Percentiles rank a stretch among this genome's conserved stretches.
phyloP scores from a whole-genome alignment of 2,888 invertebrate genomes.

The Aleiodes leptofemur region DNA sequence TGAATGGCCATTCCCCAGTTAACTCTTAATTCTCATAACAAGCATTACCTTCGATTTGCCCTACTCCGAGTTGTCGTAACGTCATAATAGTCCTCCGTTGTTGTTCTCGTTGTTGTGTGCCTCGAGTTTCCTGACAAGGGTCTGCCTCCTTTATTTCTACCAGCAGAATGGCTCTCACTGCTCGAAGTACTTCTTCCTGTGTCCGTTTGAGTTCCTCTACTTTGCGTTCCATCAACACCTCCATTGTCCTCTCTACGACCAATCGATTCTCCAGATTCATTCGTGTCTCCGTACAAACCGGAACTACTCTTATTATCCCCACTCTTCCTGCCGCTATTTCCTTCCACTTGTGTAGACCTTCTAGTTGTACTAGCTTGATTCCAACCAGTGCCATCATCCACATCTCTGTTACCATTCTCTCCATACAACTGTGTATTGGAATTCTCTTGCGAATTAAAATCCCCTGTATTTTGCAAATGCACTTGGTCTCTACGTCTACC shows the following conservation, averaged over 20 bases:
- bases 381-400: not conserved
- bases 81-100: conserved; percentile 1
- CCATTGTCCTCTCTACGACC: too few relatives aligned
- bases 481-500: conserved; percentile 7
- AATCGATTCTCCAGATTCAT: too few relatives aligned
- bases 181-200: not conserved
- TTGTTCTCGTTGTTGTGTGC: conserved; percentile 2
- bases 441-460: conserved; percentile 9
- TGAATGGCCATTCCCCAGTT: not conserved
- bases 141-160: not conserved
- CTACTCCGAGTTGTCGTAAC: not conserved
- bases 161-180: not conserved
- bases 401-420: conserved; percentile 8
- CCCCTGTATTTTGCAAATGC: conserved; percentile 15
- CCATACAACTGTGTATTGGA: not conserved
- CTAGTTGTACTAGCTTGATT: not conserved
- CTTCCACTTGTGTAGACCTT: too few relatives aligned
- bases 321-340: not conserved
- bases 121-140: not conserved
- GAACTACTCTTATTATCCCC: not conserved
- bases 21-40: not conserved
- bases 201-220: not conserved
- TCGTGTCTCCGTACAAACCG: too few relatives aligned
- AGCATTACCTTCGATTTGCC: conserved; percentile 4
- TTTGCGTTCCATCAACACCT: too few relatives aligned